A percentile compares a stretch with the other conserved stretches of the same genome.
Evolutionary conservation across 2,113 vertebrate genomes (phyloP).

Genomic region (Myocastor coypus): DNA sequence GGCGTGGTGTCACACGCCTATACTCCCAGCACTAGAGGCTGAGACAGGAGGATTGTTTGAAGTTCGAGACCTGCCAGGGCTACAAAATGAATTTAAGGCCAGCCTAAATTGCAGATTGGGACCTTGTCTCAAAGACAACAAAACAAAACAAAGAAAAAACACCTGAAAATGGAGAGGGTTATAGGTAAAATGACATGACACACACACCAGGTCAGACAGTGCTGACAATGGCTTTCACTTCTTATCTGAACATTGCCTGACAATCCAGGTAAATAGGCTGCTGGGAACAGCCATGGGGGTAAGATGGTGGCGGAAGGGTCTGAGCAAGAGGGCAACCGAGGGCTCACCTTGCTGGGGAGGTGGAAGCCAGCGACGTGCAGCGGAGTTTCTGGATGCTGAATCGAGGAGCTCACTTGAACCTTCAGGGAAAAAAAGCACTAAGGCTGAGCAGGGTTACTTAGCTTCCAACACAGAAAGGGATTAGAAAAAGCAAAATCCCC

Average conservation of each 20-base stretch:
- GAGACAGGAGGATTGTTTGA: no score
- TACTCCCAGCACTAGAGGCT: no score
- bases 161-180: neutral
- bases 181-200: neutral
- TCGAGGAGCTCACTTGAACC: constrained; percentile 90
- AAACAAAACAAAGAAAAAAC: neutral
- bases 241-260: no score
- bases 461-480: neutral
- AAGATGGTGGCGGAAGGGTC: neutral
- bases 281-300: neutral
- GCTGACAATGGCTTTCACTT: neutral
- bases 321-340: accelerated
- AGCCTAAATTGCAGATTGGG: no score
- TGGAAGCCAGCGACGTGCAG: constrained; percentile 94
- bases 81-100: no score
- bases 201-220: neutral
- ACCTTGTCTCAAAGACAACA: no score
- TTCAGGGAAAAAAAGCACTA: constrained; percentile 68
- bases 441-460: neutral
- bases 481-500: neutral
- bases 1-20: no score
- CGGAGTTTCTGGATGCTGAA: constrained; percentile 93
- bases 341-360: constrained; percentile 91
- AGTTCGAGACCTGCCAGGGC: no score
- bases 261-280: neutral